Evolutionary conservation across 1,140 invertebrate species (phyloP).

Genomic region (Gonioctena quinquepunctata): DNA sequence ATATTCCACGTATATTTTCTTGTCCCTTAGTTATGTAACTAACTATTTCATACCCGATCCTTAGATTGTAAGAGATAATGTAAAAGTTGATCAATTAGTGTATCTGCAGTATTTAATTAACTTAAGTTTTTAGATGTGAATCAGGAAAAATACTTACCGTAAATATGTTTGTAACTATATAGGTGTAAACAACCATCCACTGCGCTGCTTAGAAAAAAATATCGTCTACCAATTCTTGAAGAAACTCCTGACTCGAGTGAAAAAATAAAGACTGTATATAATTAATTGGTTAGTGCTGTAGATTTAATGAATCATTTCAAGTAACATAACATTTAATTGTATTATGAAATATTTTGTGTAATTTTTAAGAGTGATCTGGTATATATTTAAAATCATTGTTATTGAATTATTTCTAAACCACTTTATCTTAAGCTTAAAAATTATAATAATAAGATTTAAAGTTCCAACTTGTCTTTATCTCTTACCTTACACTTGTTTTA

Average conservation of each 20-base stretch:
- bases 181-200: slow-evolving; percentile 24
- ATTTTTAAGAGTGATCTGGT: not conserved
- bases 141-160: slow-evolving; percentile 23
- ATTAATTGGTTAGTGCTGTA: not conserved
- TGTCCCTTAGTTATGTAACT: slow-evolving; percentile 3
- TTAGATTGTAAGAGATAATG: too few species aligned
- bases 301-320: not conserved
- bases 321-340: too few species aligned
- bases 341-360: not conserved
- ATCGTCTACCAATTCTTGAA: not conserved
- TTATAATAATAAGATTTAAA: not conserved
- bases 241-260: not conserved
- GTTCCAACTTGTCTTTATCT: not conserved
- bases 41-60: too few species aligned
- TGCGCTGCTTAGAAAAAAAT: not conserved
- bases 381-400: not conserved
- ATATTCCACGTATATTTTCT: too few species aligned
- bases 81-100: too few species aligned
- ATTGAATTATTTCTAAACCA: not conserved
- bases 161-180: slow-evolving; percentile 34
- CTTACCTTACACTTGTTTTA: not conserved
- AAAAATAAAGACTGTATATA: slow-evolving; percentile 2
- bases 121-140: too few species aligned
- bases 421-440: not conserved
- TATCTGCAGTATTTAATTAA: too few species aligned